Evolutionary conservation across 2,113 vertebrate species (phyloP).

Genomic region (Cololabis saira): DNA sequence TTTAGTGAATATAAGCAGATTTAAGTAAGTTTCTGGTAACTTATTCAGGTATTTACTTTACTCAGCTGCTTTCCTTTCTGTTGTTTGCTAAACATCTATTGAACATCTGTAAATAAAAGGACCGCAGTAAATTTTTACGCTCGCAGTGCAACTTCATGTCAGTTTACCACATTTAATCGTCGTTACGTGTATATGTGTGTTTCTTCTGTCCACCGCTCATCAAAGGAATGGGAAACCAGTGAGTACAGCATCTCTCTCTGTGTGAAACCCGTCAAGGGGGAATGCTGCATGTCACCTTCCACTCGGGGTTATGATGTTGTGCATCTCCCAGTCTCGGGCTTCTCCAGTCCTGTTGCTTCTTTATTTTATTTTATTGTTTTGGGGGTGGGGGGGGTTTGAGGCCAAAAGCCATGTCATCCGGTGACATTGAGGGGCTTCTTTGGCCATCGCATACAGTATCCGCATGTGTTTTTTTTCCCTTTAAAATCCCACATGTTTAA

Average conservation of each 20-base stretch:
- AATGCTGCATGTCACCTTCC: slow-evolving; percentile 79
- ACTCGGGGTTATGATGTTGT: slow-evolving; percentile 47
- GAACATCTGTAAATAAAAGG: neutral
- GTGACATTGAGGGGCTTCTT: slow-evolving; percentile 28
- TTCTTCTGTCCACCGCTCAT: slow-evolving; percentile 79
- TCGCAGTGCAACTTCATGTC: neutral
- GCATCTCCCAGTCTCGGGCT: slow-evolving; percentile 40
- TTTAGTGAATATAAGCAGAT: neutral
- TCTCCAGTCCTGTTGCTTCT: slow-evolving; percentile 53
- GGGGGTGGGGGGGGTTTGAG: slow-evolving; percentile 5
- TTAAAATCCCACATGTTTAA: slow-evolving; percentile 34
- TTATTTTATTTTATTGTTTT: too few relatives aligned
- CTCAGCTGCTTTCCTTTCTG: too few relatives aligned
- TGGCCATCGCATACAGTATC: slow-evolving; percentile 35
- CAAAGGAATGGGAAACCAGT: slow-evolving; percentile 88
- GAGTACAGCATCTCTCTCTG: slow-evolving; percentile 78
- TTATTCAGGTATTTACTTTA: too few relatives aligned
- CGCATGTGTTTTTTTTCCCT: slow-evolving; percentile 66
- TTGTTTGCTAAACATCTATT: neutral
- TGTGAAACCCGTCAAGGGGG: slow-evolving; percentile 49
- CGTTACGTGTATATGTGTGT: slow-evolving; percentile 61
- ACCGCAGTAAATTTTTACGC: neutral
- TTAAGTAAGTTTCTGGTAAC: too few relatives aligned
- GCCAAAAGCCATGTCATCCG: slow-evolving; percentile 43
- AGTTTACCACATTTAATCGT: slow-evolving; percentile 55